Evolutionary conservation across 2,797 vertebrate species (phyloP).

Genomic region (Pangasius djambal): DNA sequence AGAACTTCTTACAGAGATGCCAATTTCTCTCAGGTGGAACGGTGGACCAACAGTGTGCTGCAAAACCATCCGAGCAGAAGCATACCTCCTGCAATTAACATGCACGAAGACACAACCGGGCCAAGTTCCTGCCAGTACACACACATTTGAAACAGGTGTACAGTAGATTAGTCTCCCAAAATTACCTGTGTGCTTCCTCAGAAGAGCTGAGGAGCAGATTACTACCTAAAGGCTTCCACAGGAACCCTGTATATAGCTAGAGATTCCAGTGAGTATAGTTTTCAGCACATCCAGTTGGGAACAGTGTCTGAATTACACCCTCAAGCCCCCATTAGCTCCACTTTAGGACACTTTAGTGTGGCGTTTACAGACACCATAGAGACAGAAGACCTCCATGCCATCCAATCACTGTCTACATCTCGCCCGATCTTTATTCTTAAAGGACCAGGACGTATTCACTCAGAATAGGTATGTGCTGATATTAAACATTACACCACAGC

Average conservation of each 20-base stretch:
- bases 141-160: constrained; percentile 8
- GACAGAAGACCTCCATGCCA: background rate
- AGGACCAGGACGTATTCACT: background rate
- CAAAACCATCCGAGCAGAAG: background rate
- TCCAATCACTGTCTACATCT: background rate
- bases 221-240: background rate
- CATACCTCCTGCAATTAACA: background rate
- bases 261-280: background rate
- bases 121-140: background rate
- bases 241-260: background rate
- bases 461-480: background rate
- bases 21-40: background rate
- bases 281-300: background rate
- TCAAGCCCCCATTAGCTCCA: background rate
- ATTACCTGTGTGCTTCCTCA: background rate
- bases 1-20: background rate
- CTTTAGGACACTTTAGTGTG: background rate
- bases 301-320: background rate
- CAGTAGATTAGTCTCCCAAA: background rate
- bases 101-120: background rate
- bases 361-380: background rate
- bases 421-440: background rate
- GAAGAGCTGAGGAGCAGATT: background rate
- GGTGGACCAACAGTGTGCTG: background rate
- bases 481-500: background rate